Base-by-base conservation (phyloP, 2,113 vertebrate species). In the Montifringilla adamsi region DNA sequence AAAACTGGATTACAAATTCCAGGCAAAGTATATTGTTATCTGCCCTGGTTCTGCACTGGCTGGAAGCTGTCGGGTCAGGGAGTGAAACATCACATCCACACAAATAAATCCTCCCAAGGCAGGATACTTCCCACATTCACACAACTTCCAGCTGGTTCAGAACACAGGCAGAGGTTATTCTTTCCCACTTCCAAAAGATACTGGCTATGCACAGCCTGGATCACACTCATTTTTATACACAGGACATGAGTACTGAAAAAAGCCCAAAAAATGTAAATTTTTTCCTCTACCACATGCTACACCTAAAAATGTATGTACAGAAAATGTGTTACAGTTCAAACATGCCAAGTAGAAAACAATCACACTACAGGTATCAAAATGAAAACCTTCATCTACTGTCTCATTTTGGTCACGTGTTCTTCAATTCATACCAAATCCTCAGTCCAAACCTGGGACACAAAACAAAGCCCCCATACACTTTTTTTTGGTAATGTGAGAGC, bases 381-480 rank as follows among this genome's bases (percentile, higher is more conserved):
- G 3, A 69, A 62, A 35, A 21, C 35, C 55, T 53, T 5, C 5
- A n/a, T 5, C 39, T 90, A 6, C 33, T 21, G 11, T 35, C 59
- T 75, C 3, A 0, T 43, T 74, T 84, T 50, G 30, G 39, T 39
- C 2, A 0, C 1, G 15, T 30, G 43, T 70, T 95, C 53, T 64
- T 46, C 33, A 60, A 10, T 37, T 52, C 39, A 82, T 11, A 67
- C 10, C 3, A 30, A 75, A 13, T 47, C 35, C 33, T 49, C 28
- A 21, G 28, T 10, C 13, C 62, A 24, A 50, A 41, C 18, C 66
- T 11, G 14, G 39, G 2, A 52, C 56, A 15, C 1, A 1, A 6
- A 26, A 6, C 6, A 22, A 46, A 47, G 23, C 28, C 7, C 39
- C 15, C 1, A 0, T 1, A 7, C 0, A 7, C 4, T 52, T 35